Percentiles rank a stretch among this genome's conserved stretches.
Conservation (phyloP, 2,888 invertebrate genomes). For the Scaptomyza reducta region DNA sequence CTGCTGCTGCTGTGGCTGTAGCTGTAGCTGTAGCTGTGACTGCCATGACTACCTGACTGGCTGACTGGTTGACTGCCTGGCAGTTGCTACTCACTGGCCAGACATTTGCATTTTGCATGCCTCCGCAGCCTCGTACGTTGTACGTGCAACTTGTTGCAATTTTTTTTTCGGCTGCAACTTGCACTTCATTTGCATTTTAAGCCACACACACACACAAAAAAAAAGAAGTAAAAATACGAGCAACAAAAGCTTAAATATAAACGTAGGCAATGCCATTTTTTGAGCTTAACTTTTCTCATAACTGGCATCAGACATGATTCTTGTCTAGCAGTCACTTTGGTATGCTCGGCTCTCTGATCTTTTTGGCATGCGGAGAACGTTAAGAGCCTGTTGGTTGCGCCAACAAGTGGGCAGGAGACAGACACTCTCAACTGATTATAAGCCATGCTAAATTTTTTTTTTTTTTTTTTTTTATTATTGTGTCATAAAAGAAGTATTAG, state of each 20-base stretch:
- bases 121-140: constrained; percentile 29
- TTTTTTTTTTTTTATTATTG: constrained; percentile 7
- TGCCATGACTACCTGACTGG: constrained; percentile 32
- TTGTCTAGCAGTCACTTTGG: constrained; percentile 45
- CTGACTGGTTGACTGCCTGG: constrained; percentile 34
- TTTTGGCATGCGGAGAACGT: constrained; percentile 31
- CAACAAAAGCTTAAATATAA: constrained; percentile 46
- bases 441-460: constrained; percentile 12
- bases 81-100: constrained; percentile 44
- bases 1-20: constrained; percentile 19
- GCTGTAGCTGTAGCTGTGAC: too few relatives aligned
- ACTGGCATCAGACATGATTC: constrained; percentile 41
- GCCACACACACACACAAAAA: too few relatives aligned
- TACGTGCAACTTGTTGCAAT: constrained; percentile 75
- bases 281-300: constrained; percentile 41
- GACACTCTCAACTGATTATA: constrained; percentile 30
- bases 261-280: constrained; percentile 52
- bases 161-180: constrained; percentile 44
- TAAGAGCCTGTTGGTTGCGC: constrained; percentile 7
- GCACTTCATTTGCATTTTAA: constrained; percentile 76
- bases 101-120: constrained; percentile 61
- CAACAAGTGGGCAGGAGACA: constrained; percentile 30
- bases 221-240: constrained; percentile 14
- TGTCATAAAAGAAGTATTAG: constrained; percentile 22
- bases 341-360: constrained; percentile 39